Base-by-base conservation (phyloP, 2,113 vertebrate genomes). In the Oryzias curvinotus region DNA sequence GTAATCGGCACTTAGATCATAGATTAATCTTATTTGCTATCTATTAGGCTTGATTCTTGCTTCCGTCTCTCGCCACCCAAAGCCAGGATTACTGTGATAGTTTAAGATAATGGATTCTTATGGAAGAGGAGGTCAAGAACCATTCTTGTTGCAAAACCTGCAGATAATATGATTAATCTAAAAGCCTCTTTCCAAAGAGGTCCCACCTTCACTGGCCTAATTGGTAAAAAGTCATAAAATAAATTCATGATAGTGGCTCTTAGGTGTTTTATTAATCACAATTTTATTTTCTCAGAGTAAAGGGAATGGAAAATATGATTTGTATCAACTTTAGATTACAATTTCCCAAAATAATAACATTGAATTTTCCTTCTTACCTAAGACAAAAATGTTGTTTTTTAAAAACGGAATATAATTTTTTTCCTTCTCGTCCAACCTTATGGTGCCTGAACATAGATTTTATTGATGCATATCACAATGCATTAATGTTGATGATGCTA, bases 61-160 rank as follows among this genome's bases (percentile, higher is more conserved):
- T 95, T 95, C 93, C 91, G 91, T 93, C 90, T 82, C 94, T 94
- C 93, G 91, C 94, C 94, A 95, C 95, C 95, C 94, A 96, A 98
- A 98, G 96, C 96, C 94, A 98, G 96, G 97, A 99, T 99, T 99
- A 98, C 94, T 90, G 94, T 94, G 96, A 98, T 98, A 96, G 96
- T 97, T 98, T 98, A 98, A 98, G 96, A 99, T 98, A 99, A 99
- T 98, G 97, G 96, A 99, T 98, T 98, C 94, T 95, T 96, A 98
- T 90, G 92, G 95, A 95, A 94, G 94, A 94, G 92, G 95, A 95
- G 97, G 97, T 98, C 95, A 97, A 65, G 79, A 93, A 93, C 92
- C 93, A 91, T 91, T 93, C 89, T 94, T 96, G 96, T 96, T 96
- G 96, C 93, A 93, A 94, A 95, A 96, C 92, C 95, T 93, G 92